phyloP scores from a whole-genome alignment of 2,888 invertebrate species.

The Scaptomyza parva region DNA sequence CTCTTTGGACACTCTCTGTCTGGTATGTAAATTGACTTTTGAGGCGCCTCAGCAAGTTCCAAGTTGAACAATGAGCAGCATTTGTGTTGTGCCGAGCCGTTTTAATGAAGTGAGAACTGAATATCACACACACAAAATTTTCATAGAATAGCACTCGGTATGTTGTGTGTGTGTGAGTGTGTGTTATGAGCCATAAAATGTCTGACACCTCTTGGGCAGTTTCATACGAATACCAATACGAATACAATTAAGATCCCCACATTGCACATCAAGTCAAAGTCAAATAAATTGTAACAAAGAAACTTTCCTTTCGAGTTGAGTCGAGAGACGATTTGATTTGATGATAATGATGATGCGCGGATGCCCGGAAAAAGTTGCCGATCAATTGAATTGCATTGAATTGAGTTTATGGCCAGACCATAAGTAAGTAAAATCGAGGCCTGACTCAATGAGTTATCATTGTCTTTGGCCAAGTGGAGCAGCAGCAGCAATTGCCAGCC shows the following conservation, averaged over 20 bases:
- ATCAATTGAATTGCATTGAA: slow-evolving; percentile 66
- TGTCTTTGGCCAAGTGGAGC: slow-evolving; percentile 70
- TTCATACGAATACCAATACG: slow-evolving; percentile 32
- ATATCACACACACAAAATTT: slow-evolving; percentile 6
- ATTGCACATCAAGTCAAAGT: slow-evolving; percentile 46
- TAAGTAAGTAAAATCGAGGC: slow-evolving; percentile 33
- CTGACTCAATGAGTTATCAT: slow-evolving; percentile 69
- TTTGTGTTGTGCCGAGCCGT: slow-evolving; percentile 35
- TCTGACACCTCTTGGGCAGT: slow-evolving; percentile 59
- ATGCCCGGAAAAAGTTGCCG: slow-evolving; percentile 61
- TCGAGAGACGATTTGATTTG: slow-evolving; percentile 65
- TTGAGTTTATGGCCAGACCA: slow-evolving; percentile 61
- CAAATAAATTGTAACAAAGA: slow-evolving; percentile 26
- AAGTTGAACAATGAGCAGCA: slow-evolving; percentile 25
- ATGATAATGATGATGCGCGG: slow-evolving; percentile 55
- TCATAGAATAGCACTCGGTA: slow-evolving; percentile 13
- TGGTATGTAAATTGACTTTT: slow-evolving; percentile 24
- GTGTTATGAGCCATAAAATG: slow-evolving; percentile 62
- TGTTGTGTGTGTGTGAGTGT: slow-evolving; percentile 12
- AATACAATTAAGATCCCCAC: slow-evolving; percentile 38
- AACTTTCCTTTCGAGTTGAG: slow-evolving; percentile 62
- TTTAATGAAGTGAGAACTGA: slow-evolving; percentile 32
- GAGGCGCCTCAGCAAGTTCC: slow-evolving; percentile 14
- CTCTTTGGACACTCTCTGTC: neutral
- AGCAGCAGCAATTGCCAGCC: slow-evolving; percentile 37